Base-by-base conservation (phyloP, 2,888 invertebrate species). In the Cantharis flavilabris region DNA sequence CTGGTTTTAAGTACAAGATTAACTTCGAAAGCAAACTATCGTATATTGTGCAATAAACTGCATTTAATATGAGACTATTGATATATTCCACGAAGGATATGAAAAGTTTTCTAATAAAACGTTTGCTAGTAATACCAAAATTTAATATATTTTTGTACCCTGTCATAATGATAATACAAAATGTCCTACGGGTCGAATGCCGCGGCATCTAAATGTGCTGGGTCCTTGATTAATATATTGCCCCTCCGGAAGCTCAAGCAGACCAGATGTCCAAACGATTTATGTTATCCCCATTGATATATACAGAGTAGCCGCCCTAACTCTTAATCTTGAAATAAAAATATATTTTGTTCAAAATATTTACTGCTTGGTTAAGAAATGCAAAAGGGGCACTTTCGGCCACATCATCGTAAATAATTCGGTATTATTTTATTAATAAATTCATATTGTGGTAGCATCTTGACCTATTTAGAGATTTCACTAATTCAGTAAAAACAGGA, bases 261-360 rank as follows among this genome's bases (percentile, higher is more conserved):
- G 82, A 81, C 83, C 83, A 84, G 84, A 83, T 83, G 83, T 84
- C 84, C 83, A 80, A 76, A 79, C 80, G 83, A 83, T 83, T 83
- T 83, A 83, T 83, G 80, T 77, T 81, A 81, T 81, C 81, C 81
- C 81, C 76, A 79, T 78, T 80, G 80, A 80, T 80, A 79, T 78
- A 77, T 80, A 77, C 74, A 77, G 71, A 81, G 81, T 72, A 77
- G 77, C 73, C 77, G 62, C 78, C 81, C 77, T 64, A 75, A 70
- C 77, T 69, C 75, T 65, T 30, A 30, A 65, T 72, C 70, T 71
- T 75, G 30, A 70, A 72, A 72, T 70, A 78, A 78, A 78, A 78
- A 78, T 71, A 63, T 69, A 73, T 70, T 74, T 77, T 70, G 77
- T 72, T 69, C 74, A 69, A 77, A 77, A 71, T 77, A 72, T 71